Conservation (phyloP, 2,113 vertebrate genomes). For the Procavia capensis region DNA sequence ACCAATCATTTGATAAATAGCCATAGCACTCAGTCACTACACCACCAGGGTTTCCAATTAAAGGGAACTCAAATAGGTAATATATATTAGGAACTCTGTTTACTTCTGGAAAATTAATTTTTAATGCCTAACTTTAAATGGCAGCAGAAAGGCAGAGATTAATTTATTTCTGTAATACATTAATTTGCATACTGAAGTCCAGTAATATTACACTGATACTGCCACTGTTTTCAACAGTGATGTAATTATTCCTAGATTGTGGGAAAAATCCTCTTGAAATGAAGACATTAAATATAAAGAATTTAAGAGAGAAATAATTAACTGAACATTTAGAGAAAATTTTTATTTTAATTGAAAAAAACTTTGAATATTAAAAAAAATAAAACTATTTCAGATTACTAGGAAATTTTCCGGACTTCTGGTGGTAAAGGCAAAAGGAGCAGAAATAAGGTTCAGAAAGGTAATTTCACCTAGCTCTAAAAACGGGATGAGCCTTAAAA, state of each 20-base stretch:
- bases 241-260: background rate
- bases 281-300: background rate
- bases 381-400: slow-evolving; percentile 31
- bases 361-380: background rate
- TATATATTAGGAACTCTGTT: background rate
- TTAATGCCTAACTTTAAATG: background rate
- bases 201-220: background rate
- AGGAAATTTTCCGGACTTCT: slow-evolving; percentile 10
- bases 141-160: background rate
- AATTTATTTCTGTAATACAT: slow-evolving; percentile 19
- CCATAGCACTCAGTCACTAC: too few relatives aligned
- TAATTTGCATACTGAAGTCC: background rate
- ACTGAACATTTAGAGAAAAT: background rate
- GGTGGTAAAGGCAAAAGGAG: slow-evolving; percentile 22
- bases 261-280: background rate
- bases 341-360: background rate
- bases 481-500: slow-evolving; percentile 45
- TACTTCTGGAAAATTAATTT: background rate
- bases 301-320: slow-evolving; percentile 9
- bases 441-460: slow-evolving; percentile 19
- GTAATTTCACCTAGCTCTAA: slow-evolving; percentile 40
- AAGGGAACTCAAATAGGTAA: background rate
- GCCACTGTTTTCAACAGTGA: background rate
- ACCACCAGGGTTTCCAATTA: too few relatives aligned
- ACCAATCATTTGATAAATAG: too few relatives aligned